Percentiles rank a stretch among this genome's conserved stretches.
These are phyloP conservation scores for Tragopan temminckii DNA, from an alignment of 2,797 vertebrate genomes.

Conservation along the genomic window DNA sequence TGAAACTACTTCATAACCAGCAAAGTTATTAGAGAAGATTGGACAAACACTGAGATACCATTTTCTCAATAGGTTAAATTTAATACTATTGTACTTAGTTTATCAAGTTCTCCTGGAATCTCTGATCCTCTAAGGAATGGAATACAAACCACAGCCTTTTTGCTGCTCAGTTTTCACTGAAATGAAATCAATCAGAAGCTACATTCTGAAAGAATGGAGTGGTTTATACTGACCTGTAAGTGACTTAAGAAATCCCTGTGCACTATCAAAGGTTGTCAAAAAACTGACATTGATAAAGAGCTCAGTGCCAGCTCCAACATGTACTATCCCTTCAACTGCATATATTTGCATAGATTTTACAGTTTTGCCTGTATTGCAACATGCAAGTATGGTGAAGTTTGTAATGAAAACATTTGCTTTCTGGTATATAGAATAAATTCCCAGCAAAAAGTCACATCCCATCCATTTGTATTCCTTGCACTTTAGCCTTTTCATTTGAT, in stretches of 20 bases:
- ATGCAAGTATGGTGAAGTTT: background rate
- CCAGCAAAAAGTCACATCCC: background rate
- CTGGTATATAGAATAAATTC: background rate
- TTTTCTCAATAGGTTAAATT: background rate
- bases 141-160: background rate
- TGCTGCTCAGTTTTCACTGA: conserved; percentile 1
- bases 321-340: background rate
- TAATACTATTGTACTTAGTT: background rate
- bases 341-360: conserved; percentile 24
- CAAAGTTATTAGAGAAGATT: background rate
- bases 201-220: conserved; percentile 31
- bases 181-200: conserved; percentile 39
- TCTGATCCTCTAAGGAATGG: background rate
- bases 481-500: background rate
- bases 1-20: background rate
- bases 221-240: conserved; percentile 55
- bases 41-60: background rate
- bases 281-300: conserved; percentile 35
- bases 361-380: background rate
- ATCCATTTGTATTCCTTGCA: background rate
- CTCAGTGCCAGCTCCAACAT: background rate
- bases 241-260: conserved; percentile 48
- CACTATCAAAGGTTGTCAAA: conserved; percentile 24
- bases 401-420: background rate
- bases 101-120: background rate